Evolutionary conservation across 2,888 invertebrate species (phyloP), one percentile per base, ranked within the genome.

Genomic region (Doris montereyensis): DNA sequence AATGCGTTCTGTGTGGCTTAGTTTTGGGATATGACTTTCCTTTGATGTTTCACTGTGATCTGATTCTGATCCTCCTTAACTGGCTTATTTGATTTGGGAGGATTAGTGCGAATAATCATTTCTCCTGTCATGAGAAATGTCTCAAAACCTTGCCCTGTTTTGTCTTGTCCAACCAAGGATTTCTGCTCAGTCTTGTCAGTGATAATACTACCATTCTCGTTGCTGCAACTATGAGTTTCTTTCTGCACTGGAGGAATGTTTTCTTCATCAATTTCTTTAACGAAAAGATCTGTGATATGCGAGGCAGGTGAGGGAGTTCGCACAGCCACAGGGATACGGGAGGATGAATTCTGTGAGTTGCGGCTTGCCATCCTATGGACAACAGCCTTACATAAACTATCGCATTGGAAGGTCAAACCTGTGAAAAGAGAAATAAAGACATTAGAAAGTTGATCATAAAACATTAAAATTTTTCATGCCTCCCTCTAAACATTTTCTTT

Each of bases 81-180:
- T 34, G 83, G 96, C 13, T 72, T 73, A 21, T 65, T 41, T 24
- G 52, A 57, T 21, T 52, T 65, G 93, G 81, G 85, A 72, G 87
- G 86, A 41, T 97, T 97, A 85, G 97, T 94, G 92, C 97, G 97
- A 86, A 98, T 94, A 91, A 98, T 97, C 89, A 97, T 94, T 92
- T 98, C 97, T 68, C 98, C 98, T 35, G 98, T 98, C 98, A 98
- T 98, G 95, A 97, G 96, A 93, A 96, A 98, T 79, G 90, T 90
- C 81, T 90, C 90, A 85, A 88, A 90, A 32, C 89, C 88, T 81
- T 87, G 86, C 35, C 83, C 84, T 76, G 83, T 85, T 79, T 67
- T 78, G 26, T 81, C 76, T 68, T 76, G 73, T n/a, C n/a, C n/a
- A n/a, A n/a, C n/a, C n/a, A n/a, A n/a, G n/a, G n/a, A n/a, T n/a